These are phyloP conservation scores for Cebus imitator DNA, from an alignment of 2,113 vertebrate genomes.

Conservation along the genomic window DNA sequence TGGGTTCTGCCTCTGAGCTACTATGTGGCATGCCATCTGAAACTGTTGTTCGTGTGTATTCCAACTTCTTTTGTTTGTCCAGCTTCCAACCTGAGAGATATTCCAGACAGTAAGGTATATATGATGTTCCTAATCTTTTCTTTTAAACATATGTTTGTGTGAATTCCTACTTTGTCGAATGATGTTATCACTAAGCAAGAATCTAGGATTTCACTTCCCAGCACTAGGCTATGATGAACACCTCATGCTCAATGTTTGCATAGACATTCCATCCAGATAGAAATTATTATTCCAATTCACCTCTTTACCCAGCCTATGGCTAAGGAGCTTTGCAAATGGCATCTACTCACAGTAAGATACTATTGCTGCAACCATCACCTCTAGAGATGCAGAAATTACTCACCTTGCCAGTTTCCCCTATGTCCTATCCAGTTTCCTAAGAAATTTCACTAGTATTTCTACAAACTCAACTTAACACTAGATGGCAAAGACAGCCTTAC, in stretches of 20 bases:
- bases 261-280: neutral
- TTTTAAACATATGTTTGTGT: slow-evolving; percentile 24
- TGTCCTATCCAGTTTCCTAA: slow-evolving; percentile 31
- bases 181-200: neutral
- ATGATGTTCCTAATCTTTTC: neutral
- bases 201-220: neutral
- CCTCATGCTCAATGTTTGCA: neutral
- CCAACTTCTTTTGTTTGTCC: slow-evolving; percentile 14
- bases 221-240: neutral
- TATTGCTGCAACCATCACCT: neutral
- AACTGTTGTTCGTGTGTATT: neutral
- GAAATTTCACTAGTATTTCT: slow-evolving; percentile 42
- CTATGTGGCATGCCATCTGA: slow-evolving; percentile 11
- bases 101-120: neutral
- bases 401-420: neutral
- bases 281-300: neutral
- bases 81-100: neutral
- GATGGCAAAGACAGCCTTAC: slow-evolving; percentile 12
- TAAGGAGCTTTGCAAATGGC: neutral
- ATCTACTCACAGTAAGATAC: neutral
- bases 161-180: slow-evolving; percentile 11
- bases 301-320: neutral
- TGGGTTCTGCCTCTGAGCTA: neutral
- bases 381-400: slow-evolving; percentile 9
- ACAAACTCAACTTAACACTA: slow-evolving; percentile 21